Conservation (phyloP, 2,113 vertebrate genomes). For the Pandion haliaetus region DNA sequence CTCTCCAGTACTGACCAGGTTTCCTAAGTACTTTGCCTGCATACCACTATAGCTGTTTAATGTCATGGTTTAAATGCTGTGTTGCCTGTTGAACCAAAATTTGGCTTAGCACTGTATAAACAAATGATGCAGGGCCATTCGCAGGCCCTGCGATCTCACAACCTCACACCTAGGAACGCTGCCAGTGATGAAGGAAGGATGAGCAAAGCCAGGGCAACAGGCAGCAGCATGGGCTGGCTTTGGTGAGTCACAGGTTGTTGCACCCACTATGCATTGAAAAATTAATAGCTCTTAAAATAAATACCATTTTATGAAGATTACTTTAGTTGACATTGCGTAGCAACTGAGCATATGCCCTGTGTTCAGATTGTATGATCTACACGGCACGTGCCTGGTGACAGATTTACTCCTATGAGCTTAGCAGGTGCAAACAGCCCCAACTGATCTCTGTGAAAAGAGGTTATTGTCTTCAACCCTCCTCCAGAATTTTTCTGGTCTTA, state of each 20-base stretch:
- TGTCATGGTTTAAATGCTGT: not conserved
- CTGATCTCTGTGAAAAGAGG: not conserved
- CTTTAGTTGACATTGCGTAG: not conserved
- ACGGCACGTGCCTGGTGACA: not conserved
- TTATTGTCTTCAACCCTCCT: not conserved
- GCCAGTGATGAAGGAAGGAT: not conserved
- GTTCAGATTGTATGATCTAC: not conserved
- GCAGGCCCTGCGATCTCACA: not conserved
- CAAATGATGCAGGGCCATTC: not conserved
- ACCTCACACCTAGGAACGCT: not conserved
- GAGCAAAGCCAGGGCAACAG: not conserved
- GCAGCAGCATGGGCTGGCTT: not conserved
- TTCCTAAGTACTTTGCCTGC: not conserved
- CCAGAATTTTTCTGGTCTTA: not conserved
- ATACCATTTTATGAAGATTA: not conserved
- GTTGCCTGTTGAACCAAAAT: not conserved
- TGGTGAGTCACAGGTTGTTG: not conserved
- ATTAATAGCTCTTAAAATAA: not conserved
- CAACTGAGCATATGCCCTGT: not conserved
- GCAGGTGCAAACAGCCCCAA: not conserved
- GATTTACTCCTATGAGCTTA: not conserved
- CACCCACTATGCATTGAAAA: not conserved
- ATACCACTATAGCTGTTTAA: not conserved
- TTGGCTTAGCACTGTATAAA: not conserved
- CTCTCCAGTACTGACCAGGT: not conserved